Evolutionary conservation across 1,140 invertebrate genomes (phyloP).

Genomic region (Hyphantria cunea): DNA sequence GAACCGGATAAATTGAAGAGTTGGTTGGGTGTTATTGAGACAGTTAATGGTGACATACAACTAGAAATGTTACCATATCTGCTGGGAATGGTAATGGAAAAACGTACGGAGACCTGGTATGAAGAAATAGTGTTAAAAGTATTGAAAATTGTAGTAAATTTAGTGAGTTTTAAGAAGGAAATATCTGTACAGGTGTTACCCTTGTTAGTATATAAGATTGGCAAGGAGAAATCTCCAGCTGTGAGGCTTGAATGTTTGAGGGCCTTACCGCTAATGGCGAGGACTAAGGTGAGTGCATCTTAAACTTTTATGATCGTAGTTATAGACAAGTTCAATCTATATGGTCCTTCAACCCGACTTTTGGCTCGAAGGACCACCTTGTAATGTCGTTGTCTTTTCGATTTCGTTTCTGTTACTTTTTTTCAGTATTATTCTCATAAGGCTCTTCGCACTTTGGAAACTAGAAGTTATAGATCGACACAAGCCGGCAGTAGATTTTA

Average conservation of each 20-base stretch:
- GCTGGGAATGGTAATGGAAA: conserved; percentile 54
- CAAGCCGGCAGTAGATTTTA: too few relatives aligned
- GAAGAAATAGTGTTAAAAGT: conserved; percentile 48
- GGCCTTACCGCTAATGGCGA: conserved; percentile 65
- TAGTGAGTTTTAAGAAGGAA: conserved; percentile 57
- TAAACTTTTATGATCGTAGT: too few relatives aligned
- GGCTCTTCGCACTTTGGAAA: too few relatives aligned
- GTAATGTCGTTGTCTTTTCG: too few relatives aligned
- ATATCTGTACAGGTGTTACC: conserved; percentile 60
- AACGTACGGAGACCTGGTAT: conserved; percentile 39
- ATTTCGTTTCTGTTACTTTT: too few relatives aligned
- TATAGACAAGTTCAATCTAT: too few relatives aligned
- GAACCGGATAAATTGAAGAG: conserved; percentile 51
- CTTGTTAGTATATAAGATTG: conserved; percentile 64
- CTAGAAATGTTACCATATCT: conserved; percentile 59
- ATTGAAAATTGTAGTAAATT: conserved; percentile 44
- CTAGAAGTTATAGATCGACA: too few relatives aligned
- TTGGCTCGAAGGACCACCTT: too few relatives aligned
- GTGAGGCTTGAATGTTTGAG: conserved; percentile 65
- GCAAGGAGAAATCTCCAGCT: conserved; percentile 48
- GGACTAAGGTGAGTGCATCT: conserved; percentile 62
- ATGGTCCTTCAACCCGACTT: too few relatives aligned
- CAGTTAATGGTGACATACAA: conserved; percentile 44
- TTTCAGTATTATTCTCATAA: too few relatives aligned
- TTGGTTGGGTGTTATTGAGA: conserved; percentile 54